Evolutionary conservation across 2,113 vertebrate species (phyloP).

Genomic region (Sinocyclocheilus maitianheensis): DNA sequence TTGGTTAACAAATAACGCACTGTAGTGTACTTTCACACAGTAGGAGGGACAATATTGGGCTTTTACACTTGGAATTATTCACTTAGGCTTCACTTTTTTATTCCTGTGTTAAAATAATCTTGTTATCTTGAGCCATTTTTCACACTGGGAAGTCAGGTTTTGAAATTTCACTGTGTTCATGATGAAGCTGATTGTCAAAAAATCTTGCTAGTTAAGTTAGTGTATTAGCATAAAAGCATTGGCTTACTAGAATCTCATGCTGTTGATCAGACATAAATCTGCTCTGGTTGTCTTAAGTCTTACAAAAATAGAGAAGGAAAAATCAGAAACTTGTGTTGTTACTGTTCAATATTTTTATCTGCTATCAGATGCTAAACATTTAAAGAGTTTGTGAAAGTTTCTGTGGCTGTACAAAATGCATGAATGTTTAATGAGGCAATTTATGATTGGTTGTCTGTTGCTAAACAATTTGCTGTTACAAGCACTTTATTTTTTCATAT

Average conservation of each 20-base stretch:
- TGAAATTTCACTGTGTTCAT: background rate
- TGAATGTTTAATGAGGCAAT: conserved; percentile 8
- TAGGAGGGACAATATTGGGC: background rate
- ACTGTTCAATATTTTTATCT: background rate
- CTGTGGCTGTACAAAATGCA: background rate
- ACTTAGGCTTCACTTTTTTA: background rate
- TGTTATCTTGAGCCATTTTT: background rate
- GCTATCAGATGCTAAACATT: background rate
- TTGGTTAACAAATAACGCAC: background rate
- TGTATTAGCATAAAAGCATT: background rate
- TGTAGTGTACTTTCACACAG: background rate
- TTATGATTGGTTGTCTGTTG: background rate
- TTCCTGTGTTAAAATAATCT: background rate
- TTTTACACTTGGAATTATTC: background rate
- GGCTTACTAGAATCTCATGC: background rate
- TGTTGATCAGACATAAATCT: background rate
- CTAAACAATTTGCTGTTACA: conserved; percentile 2
- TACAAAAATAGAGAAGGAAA: background rate
- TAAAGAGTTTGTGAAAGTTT: background rate
- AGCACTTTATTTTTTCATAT: background rate
- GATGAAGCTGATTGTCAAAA: background rate
- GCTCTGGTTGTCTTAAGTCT: background rate
- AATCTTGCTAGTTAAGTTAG: background rate
- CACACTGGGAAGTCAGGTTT: background rate
- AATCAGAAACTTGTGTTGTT: background rate